A percentile compares a stretch with the other conserved stretches of the same genome.
phyloP scores from a whole-genome alignment of 1,140 invertebrate genomes.

The Andricus grossulariae region DNA sequence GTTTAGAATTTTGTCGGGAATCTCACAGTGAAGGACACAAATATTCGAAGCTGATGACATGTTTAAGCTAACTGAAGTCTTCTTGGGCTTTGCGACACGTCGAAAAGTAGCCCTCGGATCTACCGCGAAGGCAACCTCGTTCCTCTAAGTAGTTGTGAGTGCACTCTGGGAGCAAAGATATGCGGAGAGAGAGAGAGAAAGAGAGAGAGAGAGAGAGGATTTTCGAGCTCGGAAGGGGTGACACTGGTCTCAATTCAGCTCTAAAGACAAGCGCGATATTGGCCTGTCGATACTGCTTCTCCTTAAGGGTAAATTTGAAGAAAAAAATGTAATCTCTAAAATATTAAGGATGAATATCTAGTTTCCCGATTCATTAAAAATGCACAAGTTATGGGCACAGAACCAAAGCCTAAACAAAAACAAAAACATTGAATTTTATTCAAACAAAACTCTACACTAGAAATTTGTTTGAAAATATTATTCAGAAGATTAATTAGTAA shows the following conservation, averaged over 20 bases:
- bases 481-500: background rate
- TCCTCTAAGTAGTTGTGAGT: conserved; percentile 58
- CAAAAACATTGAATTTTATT: no score
- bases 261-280: conserved; percentile 4
- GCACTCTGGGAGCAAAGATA: conserved; percentile 51
- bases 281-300: no score
- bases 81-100: background rate
- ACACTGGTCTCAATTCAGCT: background rate
- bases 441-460: no score
- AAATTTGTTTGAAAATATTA: no score
- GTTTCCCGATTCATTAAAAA: no score
- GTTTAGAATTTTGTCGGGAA: background rate
- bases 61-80: background rate
- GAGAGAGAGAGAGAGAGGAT: background rate
- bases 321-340: no score
- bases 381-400: no score
- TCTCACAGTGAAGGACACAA: background rate
- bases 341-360: no score
- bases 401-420: no score
- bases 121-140: conserved; percentile 53
- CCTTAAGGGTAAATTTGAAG: no score
- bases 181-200: background rate
- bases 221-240: conserved; percentile 5
- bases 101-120: conserved; percentile 39
- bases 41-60: conserved; percentile 21